Percentiles rank a stretch among this genome's conserved stretches.
Conservation (phyloP, 2,797 vertebrate species). For the Nannoperca australis region DNA sequence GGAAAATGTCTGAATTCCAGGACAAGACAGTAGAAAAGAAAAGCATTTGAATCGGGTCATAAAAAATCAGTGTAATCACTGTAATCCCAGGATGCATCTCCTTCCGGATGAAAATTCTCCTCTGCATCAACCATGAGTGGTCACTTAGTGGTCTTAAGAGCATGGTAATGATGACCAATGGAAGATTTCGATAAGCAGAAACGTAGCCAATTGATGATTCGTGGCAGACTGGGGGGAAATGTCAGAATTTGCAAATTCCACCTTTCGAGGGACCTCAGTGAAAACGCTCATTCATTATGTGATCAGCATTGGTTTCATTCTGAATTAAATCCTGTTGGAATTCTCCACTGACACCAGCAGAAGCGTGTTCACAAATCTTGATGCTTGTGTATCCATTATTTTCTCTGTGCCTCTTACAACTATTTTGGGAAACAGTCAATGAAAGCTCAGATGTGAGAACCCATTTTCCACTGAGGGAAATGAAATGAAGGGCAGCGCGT, state of each 20-base stretch:
- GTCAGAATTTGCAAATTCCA: constrained; percentile 29
- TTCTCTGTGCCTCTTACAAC: constrained; percentile 37
- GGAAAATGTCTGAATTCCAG: constrained; percentile 17
- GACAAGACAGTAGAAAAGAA: constrained; percentile 31
- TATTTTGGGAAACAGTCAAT: constrained; percentile 67
- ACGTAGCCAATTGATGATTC: constrained; percentile 24
- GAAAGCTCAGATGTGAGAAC: constrained; percentile 47
- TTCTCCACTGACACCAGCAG: not conserved
- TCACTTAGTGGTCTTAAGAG: constrained; percentile 55
- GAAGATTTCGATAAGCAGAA: constrained; percentile 43
- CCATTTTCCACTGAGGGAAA: constrained; percentile 65
- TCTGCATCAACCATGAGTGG: constrained; percentile 50
- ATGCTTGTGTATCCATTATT: constrained; percentile 17
- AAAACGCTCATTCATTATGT: constrained; percentile 9
- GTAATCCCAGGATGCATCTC: constrained; percentile 38
- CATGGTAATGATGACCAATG: constrained; percentile 34
- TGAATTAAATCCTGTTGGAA: constrained; percentile 17
- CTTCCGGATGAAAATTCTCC: constrained; percentile 42
- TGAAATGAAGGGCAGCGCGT: constrained; percentile 54
- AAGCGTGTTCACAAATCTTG: constrained; percentile 17
- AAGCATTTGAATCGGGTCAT: constrained; percentile 20
- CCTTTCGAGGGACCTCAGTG: constrained; percentile 13
- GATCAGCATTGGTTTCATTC: constrained; percentile 19
- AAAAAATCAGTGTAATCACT: constrained; percentile 47
- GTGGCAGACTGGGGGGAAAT: constrained; percentile 2